Evolutionary conservation across 92 coral and sea anemone genomes (phyloP).

Genomic region (Heliopora coerulea): DNA sequence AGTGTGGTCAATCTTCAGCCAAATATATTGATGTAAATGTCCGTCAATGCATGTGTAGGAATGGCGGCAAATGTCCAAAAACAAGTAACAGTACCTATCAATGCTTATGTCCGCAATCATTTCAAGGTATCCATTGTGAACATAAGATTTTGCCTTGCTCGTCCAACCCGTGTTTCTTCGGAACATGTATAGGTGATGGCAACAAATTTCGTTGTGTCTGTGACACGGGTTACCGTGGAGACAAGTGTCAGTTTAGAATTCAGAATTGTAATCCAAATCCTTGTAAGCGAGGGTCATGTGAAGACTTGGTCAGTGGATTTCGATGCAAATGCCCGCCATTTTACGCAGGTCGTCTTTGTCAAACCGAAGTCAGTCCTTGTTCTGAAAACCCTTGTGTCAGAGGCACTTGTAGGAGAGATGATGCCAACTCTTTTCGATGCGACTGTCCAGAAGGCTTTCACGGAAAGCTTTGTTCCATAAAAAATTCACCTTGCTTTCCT

Average conservation of each 20-base stretch:
- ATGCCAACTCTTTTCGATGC: constrained; percentile 43
- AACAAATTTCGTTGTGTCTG: constrained; percentile 35
- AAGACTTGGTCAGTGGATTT: constrained; percentile 32
- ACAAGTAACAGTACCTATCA: constrained; percentile 1
- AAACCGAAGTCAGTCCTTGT: constrained; percentile 46
- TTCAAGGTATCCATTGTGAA: constrained; percentile 27
- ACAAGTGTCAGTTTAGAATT: background rate
- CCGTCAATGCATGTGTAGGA: constrained; percentile 21
- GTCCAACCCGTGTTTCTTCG: constrained; percentile 51
- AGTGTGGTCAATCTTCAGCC: constrained; percentile 43
- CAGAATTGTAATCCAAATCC: constrained; percentile 16
- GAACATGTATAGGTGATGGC: constrained; percentile 29
- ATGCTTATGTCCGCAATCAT: constrained; percentile 12
- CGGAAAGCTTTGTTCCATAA: constrained; percentile 56
- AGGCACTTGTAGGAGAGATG: constrained; percentile 55
- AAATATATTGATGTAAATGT: constrained; percentile 15
- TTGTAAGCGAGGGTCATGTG: constrained; percentile 64
- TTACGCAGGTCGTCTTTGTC: constrained; percentile 60
- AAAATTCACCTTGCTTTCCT: constrained; percentile 47
- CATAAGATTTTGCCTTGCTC: constrained; percentile 45
- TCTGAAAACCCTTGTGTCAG: constrained; percentile 52
- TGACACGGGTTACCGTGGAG: constrained; percentile 30
- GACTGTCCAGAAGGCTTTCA: constrained; percentile 60
- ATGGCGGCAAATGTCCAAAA: constrained; percentile 14
- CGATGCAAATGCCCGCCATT: constrained; percentile 59